Percentiles rank a stretch among this genome's conserved stretches.
Conservation (phyloP, 2,113 vertebrate genomes). For the Sylvietta virens region DNA sequence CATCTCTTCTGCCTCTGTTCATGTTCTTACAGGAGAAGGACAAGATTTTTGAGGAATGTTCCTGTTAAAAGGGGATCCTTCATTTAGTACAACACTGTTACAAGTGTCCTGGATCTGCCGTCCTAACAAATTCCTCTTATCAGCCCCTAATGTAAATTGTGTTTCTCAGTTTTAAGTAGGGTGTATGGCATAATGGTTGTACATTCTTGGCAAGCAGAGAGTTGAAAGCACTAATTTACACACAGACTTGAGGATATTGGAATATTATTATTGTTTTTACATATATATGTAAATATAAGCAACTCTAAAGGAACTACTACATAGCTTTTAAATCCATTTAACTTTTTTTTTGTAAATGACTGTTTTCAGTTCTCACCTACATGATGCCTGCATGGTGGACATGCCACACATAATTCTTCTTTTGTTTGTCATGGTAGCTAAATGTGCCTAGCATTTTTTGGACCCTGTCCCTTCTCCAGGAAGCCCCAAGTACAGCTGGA, state of each 20-base stretch:
- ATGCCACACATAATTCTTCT: neutral
- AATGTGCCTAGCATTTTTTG: neutral
- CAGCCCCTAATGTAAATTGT: neutral
- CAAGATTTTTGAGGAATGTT: neutral
- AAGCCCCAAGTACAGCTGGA: neutral
- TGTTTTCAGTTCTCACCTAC: neutral
- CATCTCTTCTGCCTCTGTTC: neutral
- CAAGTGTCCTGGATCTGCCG: neutral
- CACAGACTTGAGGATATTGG: neutral
- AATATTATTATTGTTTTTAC: neutral
- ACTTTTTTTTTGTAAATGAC: neutral
- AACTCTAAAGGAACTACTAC: neutral
- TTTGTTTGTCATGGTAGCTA: neutral
- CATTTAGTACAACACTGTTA: neutral
- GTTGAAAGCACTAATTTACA: neutral
- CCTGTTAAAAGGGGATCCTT: neutral
- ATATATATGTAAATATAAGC: neutral
- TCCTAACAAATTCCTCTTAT: neutral
- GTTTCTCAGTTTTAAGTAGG: neutral
- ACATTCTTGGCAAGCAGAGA: neutral
- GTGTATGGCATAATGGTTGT: neutral
- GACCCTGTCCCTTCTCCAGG: neutral
- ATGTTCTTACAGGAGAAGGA: neutral
- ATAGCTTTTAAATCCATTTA: neutral
- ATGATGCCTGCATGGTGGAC: neutral